A percentile compares a stretch with the other conserved stretches of the same genome.
Evolutionary conservation across 2,888 invertebrate genomes (phyloP).

Genomic region (Steinernema carpocapsae): DNA sequence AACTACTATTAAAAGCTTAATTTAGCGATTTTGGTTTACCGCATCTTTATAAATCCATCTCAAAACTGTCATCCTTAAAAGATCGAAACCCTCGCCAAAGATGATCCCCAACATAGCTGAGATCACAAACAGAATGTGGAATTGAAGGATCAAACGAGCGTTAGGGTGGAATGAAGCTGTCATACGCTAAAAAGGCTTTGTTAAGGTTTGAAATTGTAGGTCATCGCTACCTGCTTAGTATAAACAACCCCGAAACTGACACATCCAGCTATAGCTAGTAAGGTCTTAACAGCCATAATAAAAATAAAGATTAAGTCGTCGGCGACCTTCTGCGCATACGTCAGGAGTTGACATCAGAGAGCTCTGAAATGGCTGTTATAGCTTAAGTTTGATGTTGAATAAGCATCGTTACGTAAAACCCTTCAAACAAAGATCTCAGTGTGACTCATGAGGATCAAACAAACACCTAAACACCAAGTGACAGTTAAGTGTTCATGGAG

Average conservation of each 20-base stretch:
- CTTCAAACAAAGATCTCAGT: no score
- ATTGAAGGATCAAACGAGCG: constrained; percentile 4
- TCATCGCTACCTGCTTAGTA: background rate
- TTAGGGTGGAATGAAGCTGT: constrained; percentile 15
- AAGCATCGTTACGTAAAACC: no score
- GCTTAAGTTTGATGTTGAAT: no score
- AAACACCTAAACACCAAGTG: no score
- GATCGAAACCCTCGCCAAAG: constrained; percentile 17
- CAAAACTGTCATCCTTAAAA: constrained; percentile 8
- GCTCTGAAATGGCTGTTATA: no score
- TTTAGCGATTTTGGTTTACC: background rate
- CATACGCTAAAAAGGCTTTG: background rate
- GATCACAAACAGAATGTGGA: constrained; percentile 3
- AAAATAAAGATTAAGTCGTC: background rate
- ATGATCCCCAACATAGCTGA: constrained; percentile 1
- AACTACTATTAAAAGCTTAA: background rate
- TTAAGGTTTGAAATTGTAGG: no score
- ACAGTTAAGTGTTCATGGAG: no score
- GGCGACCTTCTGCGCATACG: background rate
- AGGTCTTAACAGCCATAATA: background rate
- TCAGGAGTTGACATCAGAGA: no score
- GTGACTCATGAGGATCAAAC: no score
- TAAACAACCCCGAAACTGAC: background rate
- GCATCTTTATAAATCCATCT: background rate
- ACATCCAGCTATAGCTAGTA: background rate